Percentiles rank a stretch among this genome's conserved stretches.
Evolutionary conservation across 2,888 invertebrate genomes (phyloP).

Genomic region (Volucella zonaria): DNA sequence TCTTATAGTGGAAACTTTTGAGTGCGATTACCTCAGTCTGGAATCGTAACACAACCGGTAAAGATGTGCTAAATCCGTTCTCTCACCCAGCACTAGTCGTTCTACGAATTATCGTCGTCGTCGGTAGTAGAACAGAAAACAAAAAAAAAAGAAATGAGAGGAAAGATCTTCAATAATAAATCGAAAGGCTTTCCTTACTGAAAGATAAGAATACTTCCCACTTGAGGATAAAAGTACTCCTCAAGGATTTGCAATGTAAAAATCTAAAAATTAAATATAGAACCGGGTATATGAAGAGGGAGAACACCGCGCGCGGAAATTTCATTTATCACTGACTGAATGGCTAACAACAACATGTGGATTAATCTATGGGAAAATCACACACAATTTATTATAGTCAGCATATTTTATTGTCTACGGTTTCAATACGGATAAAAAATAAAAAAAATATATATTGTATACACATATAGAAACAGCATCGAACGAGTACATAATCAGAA

Average conservation of each 20-base stretch:
- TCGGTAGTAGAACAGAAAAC: background rate
- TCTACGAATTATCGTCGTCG: constrained; percentile 37
- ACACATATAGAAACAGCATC: background rate
- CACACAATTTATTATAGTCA: constrained; percentile 64
- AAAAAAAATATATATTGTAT: background rate
- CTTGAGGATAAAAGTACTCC: background rate
- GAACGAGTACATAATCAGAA: too few species aligned
- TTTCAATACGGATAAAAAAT: constrained; percentile 75
- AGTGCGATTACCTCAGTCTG: constrained; percentile 82
- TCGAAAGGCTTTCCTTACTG: background rate
- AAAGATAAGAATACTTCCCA: constrained; percentile 14
- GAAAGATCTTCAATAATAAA: constrained; percentile 8
- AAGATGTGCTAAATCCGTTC: constrained; percentile 77
- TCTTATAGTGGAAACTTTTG: constrained; percentile 76
- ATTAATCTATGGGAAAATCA: constrained; percentile 68
- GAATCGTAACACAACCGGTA: constrained; percentile 82
- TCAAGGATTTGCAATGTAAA: constrained; percentile 50
- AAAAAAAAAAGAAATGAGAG: constrained; percentile 6
- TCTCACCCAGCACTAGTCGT: constrained; percentile 32
- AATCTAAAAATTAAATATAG: background rate
- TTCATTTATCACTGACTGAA: constrained; percentile 68
- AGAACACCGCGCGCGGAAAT: constrained; percentile 59
- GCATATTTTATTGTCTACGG: constrained; percentile 72
- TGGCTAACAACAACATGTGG: constrained; percentile 74
- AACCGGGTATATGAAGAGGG: constrained; percentile 15